phyloP scores from a whole-genome alignment of 2,888 invertebrate species.

The Notodromas monacha region DNA sequence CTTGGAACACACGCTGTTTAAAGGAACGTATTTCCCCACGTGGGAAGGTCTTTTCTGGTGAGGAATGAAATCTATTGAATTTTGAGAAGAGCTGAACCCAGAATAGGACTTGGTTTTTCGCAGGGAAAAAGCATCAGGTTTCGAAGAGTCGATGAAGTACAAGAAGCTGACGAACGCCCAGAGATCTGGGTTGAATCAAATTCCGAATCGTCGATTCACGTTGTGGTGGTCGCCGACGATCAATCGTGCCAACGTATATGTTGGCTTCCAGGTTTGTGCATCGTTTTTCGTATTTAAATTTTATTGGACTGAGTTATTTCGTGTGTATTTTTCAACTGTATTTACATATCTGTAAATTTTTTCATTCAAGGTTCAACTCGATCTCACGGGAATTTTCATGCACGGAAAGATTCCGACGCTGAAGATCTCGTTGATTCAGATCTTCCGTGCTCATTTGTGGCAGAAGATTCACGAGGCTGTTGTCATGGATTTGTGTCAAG shows the following conservation, averaged over 20 bases:
- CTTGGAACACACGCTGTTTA: slow-evolving; percentile 89
- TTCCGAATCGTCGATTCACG: slow-evolving; percentile 94
- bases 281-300: too few species aligned
- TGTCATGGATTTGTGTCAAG: slow-evolving; percentile 98
- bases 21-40: slow-evolving; percentile 98
- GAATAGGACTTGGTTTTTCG: too few species aligned
- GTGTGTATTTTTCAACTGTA: too few species aligned
- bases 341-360: too few species aligned
- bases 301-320: too few species aligned
- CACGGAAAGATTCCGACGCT: slow-evolving; percentile 96
- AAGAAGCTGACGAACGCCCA: slow-evolving; percentile 98
- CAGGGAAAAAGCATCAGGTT: slow-evolving; percentile 92
- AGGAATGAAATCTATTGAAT: too few species aligned
- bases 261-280: slow-evolving; percentile 44
- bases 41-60: slow-evolving; percentile 99
- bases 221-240: slow-evolving; percentile 99
- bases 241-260: slow-evolving; percentile 87
- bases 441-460: slow-evolving; percentile 99
- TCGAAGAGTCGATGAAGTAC: slow-evolving; percentile 99
- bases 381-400: slow-evolving; percentile 98
- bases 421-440: slow-evolving; percentile 96
- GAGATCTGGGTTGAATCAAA: slow-evolving; percentile 95
- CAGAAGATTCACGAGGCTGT: slow-evolving; percentile 99
- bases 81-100: too few species aligned
- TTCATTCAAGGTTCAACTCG: slow-evolving; percentile 68